Evolutionary conservation across 2,797 vertebrate species (phyloP).

Genomic region (Diceros bicornis): DNA sequence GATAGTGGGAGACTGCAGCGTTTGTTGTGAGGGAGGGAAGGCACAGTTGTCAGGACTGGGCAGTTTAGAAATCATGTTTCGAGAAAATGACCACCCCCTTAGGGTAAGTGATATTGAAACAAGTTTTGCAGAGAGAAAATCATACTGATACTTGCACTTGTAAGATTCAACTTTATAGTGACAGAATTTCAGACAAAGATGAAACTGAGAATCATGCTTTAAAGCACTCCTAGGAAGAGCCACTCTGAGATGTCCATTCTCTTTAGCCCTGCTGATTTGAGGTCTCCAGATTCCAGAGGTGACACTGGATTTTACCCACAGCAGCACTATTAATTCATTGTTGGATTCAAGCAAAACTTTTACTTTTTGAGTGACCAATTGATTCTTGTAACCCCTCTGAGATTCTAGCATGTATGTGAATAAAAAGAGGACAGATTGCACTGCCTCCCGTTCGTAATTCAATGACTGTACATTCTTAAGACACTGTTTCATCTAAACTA

Average conservation of each 20-base stretch:
- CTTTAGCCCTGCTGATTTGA: background rate
- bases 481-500: constrained; percentile 16
- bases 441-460: background rate
- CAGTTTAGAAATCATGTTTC: background rate
- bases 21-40: background rate
- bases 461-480: background rate
- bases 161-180: background rate
- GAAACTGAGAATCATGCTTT: background rate
- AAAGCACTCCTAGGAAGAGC: background rate
- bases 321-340: background rate
- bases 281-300: background rate
- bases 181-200: background rate
- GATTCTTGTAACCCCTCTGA: background rate
- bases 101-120: background rate
- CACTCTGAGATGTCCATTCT: background rate
- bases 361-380: background rate
- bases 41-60: background rate
- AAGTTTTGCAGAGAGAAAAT: background rate
- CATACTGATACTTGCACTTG: background rate
- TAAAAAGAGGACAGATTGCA: background rate
- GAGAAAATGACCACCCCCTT: background rate
- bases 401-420: background rate
- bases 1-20: background rate
- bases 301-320: background rate
- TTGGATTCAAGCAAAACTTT: background rate